These are phyloP conservation scores for Alectura lathami DNA, from an alignment of 2,113 vertebrate species.

Conservation along the genomic window DNA sequence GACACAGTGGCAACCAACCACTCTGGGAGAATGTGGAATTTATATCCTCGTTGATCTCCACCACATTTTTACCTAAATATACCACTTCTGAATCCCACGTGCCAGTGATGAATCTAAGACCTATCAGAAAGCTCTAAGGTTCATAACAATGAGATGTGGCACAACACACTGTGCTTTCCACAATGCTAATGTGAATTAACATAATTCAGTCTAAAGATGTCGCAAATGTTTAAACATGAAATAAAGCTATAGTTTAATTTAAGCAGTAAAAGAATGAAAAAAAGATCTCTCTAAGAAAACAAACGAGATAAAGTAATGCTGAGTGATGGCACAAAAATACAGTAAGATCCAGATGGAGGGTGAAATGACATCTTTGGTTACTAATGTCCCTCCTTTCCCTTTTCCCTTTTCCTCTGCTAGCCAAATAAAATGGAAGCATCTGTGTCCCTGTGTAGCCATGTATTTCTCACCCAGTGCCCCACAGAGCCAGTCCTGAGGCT, in stretches of 20 bases:
- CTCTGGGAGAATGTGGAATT: not conserved
- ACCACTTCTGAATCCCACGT: not conserved
- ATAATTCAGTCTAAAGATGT: not conserved
- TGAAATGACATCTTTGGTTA: not conserved
- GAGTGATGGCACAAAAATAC: not conserved
- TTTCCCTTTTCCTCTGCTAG: not conserved
- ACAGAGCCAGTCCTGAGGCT: not conserved
- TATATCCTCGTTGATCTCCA: not conserved
- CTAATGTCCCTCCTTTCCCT: not conserved
- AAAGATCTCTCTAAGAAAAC: not conserved
- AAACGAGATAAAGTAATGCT: not conserved
- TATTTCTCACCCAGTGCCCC: not conserved
- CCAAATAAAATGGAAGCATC: rapidly evolving
- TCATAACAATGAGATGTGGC: not conserved
- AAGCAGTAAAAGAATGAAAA: not conserved
- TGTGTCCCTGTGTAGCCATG: not conserved
- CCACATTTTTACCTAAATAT: not conserved
- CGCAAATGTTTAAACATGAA: not conserved
- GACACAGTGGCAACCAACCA: not conserved
- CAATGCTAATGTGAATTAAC: not conserved
- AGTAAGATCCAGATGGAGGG: not conserved
- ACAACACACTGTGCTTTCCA: not conserved
- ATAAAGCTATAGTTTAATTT: not conserved
- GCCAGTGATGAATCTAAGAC: not conserved
- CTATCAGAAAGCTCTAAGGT: not conserved